Evolutionary conservation across 2,888 invertebrate species (phyloP), one percentile per base, ranked within the genome.

Genomic region (Pachydiplax longipennis): DNA sequence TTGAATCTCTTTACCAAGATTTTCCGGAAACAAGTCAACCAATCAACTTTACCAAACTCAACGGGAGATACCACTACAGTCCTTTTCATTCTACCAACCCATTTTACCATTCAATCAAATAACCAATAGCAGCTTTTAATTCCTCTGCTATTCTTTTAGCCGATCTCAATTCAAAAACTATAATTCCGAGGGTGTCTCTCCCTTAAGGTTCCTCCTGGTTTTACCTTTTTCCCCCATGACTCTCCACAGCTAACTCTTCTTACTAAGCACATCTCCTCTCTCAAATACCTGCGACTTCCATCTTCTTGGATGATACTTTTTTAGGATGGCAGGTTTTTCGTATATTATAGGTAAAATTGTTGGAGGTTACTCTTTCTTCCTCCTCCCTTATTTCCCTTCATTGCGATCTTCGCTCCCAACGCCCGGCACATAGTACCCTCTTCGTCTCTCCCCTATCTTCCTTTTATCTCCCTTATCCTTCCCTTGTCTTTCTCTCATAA

Each of bases 401-500:
- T 44, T 44, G 44, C 25, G 35, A 31, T 12, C 90, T n/a, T 15
- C 37, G 22, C 22, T 4, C 40, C 40, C 25, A 18, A n/a, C 6
- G 6, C 65, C 13, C 25, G 12, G 12, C 22, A 48, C 58, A 8
- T 31, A 31, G n/a, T 48, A 48, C 73, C 53, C 81, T 25, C 31
- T 35, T 48, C 53, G 53, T 73, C 40, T 73, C 65, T 73, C 65
- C 61, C 90, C 90, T 22, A 73, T 90, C 73, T 87, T 48, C 80
- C 22, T 25, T 65, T 90, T 44, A 37, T n/a, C 80, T n/a, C 53
- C 31, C 44, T 44, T 44, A 44, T 44, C 44, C 44, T 6, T 44
- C 44, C 44, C 44, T 25, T 73, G 25, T 40, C 44, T 65, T 87
- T 87, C 61, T 87, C 87, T 87, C 87, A 87, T 87, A 87, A 87